Base-by-base conservation (phyloP, 2,888 invertebrate genomes). In the Seira ritae region DNA sequence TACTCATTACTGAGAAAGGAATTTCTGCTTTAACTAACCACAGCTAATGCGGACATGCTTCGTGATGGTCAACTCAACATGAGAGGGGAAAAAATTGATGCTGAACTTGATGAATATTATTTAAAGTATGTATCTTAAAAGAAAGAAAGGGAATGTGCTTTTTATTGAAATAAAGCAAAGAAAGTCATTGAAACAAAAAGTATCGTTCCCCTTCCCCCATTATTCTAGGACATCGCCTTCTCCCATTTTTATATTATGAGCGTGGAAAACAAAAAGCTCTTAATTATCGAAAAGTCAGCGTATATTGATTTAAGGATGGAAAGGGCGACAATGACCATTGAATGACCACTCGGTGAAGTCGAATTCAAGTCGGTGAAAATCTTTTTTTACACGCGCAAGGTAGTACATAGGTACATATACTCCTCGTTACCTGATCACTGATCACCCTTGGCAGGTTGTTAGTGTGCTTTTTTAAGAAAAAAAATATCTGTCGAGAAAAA, bases 271-370 rank as follows among this genome's bases (percentile, higher is more conserved):
- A 70, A 70, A 70, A 70, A 55, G 10, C 20, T 24, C 62, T 75
- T 67, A 67, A 75, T 75, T 75, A 75, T 67, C 15, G 4, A 69
- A 42, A 20, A 69, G 12, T 69, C 42, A n/a, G n/a, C n/a, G n/a
- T 19, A 4, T 62, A 62, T 62, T 62, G 50, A 50, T 50, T 50
- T 3, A 50, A 50, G 62, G 4, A 62, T 19, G 1, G 24, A 55
- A 22, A 72, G 67, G n/a, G 67, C 22, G 66, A 75, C 67, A 75
- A 75, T 75, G 75, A 75, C 75, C 75, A 75, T 67, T 46, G 67
- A 24, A 67, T 46, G 75, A 75, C 67, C 67, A 65, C 23, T 23
- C 17, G 31, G 20, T 15, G 62, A 62, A 62, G 62, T n/a, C 17
- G n/a, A 66, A 66, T 66, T 12, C 20, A 20, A n/a, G n/a, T n/a